Evolutionary conservation across 2,888 invertebrate genomes (phyloP), one percentile per base, ranked within the genome.

Genomic region (Athetis lepigone): DNA sequence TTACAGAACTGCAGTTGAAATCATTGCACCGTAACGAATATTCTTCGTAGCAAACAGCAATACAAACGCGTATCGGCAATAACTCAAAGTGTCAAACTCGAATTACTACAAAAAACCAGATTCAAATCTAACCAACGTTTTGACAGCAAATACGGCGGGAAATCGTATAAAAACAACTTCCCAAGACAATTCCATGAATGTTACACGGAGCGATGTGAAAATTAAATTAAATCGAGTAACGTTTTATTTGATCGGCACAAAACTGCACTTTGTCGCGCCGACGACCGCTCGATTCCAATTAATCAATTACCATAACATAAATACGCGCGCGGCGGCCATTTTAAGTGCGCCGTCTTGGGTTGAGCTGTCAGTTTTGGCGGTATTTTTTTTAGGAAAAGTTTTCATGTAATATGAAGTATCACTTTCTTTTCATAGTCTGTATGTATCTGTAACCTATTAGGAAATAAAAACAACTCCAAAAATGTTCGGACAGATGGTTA

Each of bases 231-330:
- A 75, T 68, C 60, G 45, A 49, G 27, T 13, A 62, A 56, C 64
- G 70, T 78, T 71, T 71, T 73, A 74, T 80, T 80, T 80, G 69
- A 73, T 73, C 70, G 75, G 58, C 74, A 68, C 65, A 70, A 59
- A 77, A 72, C 65, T 80, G 75, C 73, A 79, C 84, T 83, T 84
- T 83, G 84, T 75, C 67, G 74, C 71, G 70, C 81, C 83, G 84
- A 70, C 83, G 67, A 63, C 66, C 71, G 70, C 67, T 60, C 79
- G 77, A 73, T 85, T 85, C 83, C 85, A 85, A 85, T 85, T 84
- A 85, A 80, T 79, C 73, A 75, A 85, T 85, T 85, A 81, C 61
- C 85, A 85, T 85, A 84, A 81, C 76, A 79, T 80, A 74, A 77
- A 73, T 70, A 73, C 56, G 71, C 65, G 77, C 73, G 74, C 75